Evolutionary conservation across 2,888 invertebrate genomes (phyloP).

Genomic region (Drosophila meridiana): DNA sequence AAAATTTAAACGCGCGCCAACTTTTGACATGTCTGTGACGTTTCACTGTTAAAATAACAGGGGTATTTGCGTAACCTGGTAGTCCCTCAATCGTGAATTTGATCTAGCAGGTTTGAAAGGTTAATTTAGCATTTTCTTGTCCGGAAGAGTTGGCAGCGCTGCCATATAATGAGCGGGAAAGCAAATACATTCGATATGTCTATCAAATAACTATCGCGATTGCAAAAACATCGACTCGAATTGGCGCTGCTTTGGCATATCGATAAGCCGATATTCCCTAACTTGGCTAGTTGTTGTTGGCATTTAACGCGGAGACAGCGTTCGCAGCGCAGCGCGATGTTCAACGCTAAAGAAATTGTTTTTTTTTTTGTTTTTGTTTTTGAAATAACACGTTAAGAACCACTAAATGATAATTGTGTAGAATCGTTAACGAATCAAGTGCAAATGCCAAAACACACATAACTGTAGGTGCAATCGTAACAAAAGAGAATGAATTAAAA

Average conservation of each 20-base stretch:
- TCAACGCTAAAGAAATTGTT: constrained; percentile 43
- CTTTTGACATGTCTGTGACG: too few species aligned
- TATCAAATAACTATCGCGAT: not conserved
- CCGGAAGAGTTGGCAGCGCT: too few species aligned
- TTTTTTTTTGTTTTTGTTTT: constrained; percentile 52
- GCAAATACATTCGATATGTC: not conserved
- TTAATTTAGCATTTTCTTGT: too few species aligned
- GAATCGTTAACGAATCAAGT: constrained; percentile 42
- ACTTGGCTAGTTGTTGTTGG: constrained; percentile 49
- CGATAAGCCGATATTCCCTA: constrained; percentile 1
- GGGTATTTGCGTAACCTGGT: too few species aligned
- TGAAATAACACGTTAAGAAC: constrained; percentile 59
- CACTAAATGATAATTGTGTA: constrained; percentile 38
- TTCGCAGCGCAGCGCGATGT: constrained; percentile 52
- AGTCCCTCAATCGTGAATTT: too few species aligned
- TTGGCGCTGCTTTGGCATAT: constrained; percentile 13
- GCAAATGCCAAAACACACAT: constrained; percentile 32
- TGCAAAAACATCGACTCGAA: not conserved
- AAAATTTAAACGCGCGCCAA: too few species aligned
- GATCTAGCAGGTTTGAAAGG: too few species aligned
- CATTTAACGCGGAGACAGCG: constrained; percentile 56
- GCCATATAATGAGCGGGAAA: too few species aligned
- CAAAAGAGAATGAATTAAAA: constrained; percentile 25
- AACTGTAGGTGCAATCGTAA: constrained; percentile 37
- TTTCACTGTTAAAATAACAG: too few species aligned